Conservation (phyloP, 2,113 vertebrate species). For the Daboia siamensis region DNA sequence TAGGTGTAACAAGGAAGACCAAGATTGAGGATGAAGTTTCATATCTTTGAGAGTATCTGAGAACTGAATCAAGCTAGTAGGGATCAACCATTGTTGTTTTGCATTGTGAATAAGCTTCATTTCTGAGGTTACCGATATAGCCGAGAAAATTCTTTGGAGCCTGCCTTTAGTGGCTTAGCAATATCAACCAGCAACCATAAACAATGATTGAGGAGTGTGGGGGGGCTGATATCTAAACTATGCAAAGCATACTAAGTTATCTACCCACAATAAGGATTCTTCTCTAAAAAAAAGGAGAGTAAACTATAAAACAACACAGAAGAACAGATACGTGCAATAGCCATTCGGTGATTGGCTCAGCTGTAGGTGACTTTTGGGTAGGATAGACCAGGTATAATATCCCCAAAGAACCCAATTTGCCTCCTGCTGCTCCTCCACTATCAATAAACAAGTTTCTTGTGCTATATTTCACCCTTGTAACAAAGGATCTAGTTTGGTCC, state of each 20-base stretch:
- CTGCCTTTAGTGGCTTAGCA: background rate
- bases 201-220: background rate
- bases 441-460: background rate
- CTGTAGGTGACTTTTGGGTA: background rate
- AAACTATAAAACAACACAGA: background rate
- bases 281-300: background rate
- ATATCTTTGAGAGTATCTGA: background rate
- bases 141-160: background rate
- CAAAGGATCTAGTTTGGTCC: background rate
- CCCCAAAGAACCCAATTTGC: background rate
- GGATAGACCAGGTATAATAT: background rate
- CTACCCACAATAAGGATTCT: background rate
- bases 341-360: background rate
- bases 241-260: background rate
- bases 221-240: background rate
- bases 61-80: background rate
- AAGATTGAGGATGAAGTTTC: background rate
- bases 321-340: background rate
- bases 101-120: background rate
- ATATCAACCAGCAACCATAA: background rate
- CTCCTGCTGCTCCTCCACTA: background rate
- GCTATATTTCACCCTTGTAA: background rate
- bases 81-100: background rate
- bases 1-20: background rate
- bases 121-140: background rate